Base-by-base conservation (phyloP, 2,113 vertebrate species). In the Phylloscopus trochiloides region DNA sequence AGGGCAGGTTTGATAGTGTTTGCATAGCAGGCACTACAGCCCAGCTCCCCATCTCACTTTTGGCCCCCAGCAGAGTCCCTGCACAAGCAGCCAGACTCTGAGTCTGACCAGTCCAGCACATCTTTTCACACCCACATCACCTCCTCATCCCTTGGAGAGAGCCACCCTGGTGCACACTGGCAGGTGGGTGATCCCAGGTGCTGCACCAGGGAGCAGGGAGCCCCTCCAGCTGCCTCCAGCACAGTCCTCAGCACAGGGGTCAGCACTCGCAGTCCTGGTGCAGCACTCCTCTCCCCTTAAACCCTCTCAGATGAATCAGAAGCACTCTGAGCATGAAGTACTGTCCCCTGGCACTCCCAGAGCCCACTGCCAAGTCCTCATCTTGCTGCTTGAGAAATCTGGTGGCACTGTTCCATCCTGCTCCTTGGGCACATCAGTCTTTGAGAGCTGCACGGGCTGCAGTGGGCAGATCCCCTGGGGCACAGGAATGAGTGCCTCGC, bases 261-360 rank as follows among this genome's bases (percentile, higher is more conserved):
- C 2, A 2, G 43, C 1, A 1, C 50, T 55, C 0, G 0, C 3
- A 2, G 36, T 51, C 32, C 51, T 45, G 31, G 31, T 14, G 14
- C 63, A 71, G 51, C 1, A 2, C 32, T 90, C 26, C 36, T 59
- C 48, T 72, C 26, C 48, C 43, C 82, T 1, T 0, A 59, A 92
- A 55, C 36, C 48, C 26, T 26, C 43, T 55, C 57, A 36, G 52
- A 22, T n/a, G 21, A 74, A 54, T 12, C 55, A 62, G 47, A 58
- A 57, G 51, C 55, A 45, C 34, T 28, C 31, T 43, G 63, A 87
- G 73, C 48, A 55, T 42, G 48, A 75, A 82, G 19, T 40, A 13
- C 48, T 19, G 57, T 48, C 21, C 32, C 11, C 10, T 28, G 38
- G 31, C 7, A 3, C 25, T 67, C 54, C n/a, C 36, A 62, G 68